These are phyloP conservation scores for Aphaenogaster ashmeadi DNA, from an alignment of 1,140 invertebrate species.

Conservation along the genomic window DNA sequence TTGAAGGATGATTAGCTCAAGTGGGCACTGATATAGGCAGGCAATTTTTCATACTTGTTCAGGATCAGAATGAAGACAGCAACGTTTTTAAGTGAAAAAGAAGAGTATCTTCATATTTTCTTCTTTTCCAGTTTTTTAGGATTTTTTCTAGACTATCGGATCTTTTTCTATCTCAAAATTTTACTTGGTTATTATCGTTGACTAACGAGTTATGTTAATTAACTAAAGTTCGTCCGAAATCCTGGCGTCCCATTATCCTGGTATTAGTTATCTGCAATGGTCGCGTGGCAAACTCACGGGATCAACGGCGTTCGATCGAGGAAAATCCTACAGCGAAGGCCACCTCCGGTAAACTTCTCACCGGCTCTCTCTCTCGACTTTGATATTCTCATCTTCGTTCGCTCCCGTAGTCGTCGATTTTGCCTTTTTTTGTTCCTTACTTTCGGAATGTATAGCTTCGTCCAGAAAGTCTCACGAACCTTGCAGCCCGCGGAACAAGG, in stretches of 20 bases:
- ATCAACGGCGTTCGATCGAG: conserved; percentile 26
- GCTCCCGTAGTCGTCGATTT: background rate
- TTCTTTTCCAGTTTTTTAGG: background rate
- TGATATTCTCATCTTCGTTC: conserved; percentile 31
- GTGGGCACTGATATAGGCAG: background rate
- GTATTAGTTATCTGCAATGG: conserved; percentile 33
- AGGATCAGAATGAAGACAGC: background rate
- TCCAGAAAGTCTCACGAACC: conserved; percentile 12
- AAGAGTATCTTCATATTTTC: background rate
- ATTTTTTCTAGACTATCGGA: background rate
- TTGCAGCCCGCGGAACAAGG: background rate
- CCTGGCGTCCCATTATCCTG: conserved; percentile 5
- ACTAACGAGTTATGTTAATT: conserved; percentile 38
- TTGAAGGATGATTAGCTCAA: conserved; percentile 10
- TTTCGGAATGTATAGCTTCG: background rate
- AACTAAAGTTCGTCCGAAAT: conserved; percentile 31
- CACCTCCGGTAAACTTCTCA: conserved; percentile 42
- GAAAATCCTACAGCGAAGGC: conserved; percentile 25
- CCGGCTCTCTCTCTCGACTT: conserved; percentile 21
- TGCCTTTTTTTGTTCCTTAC: background rate
- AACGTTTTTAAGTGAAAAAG: background rate
- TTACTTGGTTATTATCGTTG: background rate
- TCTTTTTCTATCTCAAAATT: background rate
- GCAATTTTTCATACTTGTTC: background rate
- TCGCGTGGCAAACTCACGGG: conserved; percentile 19